Evolutionary conservation across 2,113 vertebrate genomes (phyloP), one percentile per base, ranked within the genome.

Genomic region (Orientallactaga bullata): DNA sequence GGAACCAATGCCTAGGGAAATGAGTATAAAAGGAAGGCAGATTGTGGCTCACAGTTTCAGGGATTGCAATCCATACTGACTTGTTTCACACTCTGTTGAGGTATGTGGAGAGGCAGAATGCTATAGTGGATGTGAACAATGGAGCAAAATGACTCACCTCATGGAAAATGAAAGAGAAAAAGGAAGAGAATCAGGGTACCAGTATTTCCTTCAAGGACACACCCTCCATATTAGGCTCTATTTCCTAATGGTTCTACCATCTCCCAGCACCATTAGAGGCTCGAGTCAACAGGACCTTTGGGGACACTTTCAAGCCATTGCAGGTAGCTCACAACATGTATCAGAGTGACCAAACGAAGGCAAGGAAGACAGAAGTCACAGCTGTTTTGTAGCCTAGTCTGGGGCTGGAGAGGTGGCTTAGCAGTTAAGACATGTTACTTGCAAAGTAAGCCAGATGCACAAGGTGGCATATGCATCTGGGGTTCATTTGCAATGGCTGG

Each of bases 91-190:
- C 15, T 55, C 1, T 32, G n/a, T 85, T 71, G 9, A 10, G 82
- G 32, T 51, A 7, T 37, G 51, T 60, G 69, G 23, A 7, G n/a
- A 92, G 63, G 37, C 30, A 71, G 15, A 16, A 5, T 4, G 15
- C 76, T 2, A 6, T 60, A 12, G n/a, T 5, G 28, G 55, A 37
- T 15, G 35, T 20, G 3, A 0, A 11, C 9, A 15, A 2, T 6
- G 5, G 6, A 23, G 12, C 24, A 72, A 24, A 86, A 26, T 82
- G 42, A n/a, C 72, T 69, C 23, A 26, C 10, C 17, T n/a, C 30
- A 18, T 5, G 11, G 66, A 7, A 37, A 68, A 68, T 16, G 28
- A 23, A 8, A 37, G 9, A 55, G 20, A 35, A 28, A 37, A 66
- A 74, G 37, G 3, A 76, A n/a, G 11, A 26, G 21, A 10, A 55